Base-by-base conservation (phyloP, 2,113 vertebrate genomes). In the Cichladusa arquata region DNA sequence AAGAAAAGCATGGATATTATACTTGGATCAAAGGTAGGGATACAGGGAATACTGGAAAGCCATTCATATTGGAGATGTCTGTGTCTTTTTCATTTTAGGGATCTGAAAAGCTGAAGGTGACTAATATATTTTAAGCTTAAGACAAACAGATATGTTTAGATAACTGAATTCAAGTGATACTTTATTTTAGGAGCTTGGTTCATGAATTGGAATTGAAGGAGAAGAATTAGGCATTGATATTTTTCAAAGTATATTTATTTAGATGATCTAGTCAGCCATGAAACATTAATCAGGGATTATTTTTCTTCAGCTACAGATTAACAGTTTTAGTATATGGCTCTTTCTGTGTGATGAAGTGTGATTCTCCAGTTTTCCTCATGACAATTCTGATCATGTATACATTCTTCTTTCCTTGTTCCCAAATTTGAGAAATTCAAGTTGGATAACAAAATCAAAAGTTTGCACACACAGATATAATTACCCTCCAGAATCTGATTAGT, bases 81-180 rank as follows among this genome's bases (percentile, higher is more conserved):
- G 6, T 58, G 13, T 10, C 20, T 67, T 81, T 89, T 26, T 25
- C 38, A 26, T 26, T 47, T 60, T 40, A 40, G 24, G 15, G 11
- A 57, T 36, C 7, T 17, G 10, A 66, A 89, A 88, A 74, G 4
- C 6, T 81, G 38, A 53, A 66, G 8, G 24, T 40, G 13, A 45
- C 6, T 22, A n/a, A 25, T 25, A 53, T 5, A 2, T 38, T 60
- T 89, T 74, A 45, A 81, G 29, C 2, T n/a, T 73, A 51, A 38
- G 19, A 45, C n/a, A 51, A 5, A 29, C 10, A 38, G 13, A 2
- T 60, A 31, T 29, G 5, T 47, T 74, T 40, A 31, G 24, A 47
- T 20, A 47, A 24, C 18, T 38, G 5, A n/a, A 25, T 60, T 38
- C 2, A n/a, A 45, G 38, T 38, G 0, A 25, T 81, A 23, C 7